These are phyloP conservation scores for Apocrypta bakeri DNA, from an alignment of 1,140 invertebrate species.

Conservation along the genomic window DNA sequence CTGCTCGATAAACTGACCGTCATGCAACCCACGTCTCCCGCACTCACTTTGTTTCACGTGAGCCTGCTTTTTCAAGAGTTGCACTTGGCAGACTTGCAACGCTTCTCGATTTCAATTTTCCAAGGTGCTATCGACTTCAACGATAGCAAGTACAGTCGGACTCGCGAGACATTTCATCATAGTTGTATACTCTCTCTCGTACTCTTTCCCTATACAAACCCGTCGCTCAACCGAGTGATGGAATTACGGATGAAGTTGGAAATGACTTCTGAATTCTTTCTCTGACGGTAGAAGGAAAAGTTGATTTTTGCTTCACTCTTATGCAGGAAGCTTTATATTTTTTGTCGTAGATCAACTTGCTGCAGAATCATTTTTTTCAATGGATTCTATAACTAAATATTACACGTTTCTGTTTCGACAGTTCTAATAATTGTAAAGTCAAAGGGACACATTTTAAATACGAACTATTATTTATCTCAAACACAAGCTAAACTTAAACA, in stretches of 20 bases:
- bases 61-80: background rate
- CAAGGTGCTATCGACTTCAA: background rate
- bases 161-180: background rate
- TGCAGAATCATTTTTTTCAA: no score
- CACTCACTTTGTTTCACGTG: background rate
- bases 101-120: conserved; percentile 47
- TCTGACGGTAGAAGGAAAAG: no score
- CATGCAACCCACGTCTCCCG: background rate
- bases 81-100: conserved; percentile 23
- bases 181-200: background rate
- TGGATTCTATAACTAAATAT: no score
- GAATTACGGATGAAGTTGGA: background rate
- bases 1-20: conserved; percentile 26
- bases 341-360: no score
- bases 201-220: no score
- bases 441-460: no score
- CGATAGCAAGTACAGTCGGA: background rate
- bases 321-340: no score
- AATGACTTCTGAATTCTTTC: no score
- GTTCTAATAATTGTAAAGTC: no score
- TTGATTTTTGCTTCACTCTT: no score
- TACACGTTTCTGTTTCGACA: no score
- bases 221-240: background rate
- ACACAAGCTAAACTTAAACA: background rate
- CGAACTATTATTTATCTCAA: no score